These are phyloP conservation scores for Chelonoidis abingdonii DNA, from an alignment of 2,113 vertebrate species.

Conservation along the genomic window DNA sequence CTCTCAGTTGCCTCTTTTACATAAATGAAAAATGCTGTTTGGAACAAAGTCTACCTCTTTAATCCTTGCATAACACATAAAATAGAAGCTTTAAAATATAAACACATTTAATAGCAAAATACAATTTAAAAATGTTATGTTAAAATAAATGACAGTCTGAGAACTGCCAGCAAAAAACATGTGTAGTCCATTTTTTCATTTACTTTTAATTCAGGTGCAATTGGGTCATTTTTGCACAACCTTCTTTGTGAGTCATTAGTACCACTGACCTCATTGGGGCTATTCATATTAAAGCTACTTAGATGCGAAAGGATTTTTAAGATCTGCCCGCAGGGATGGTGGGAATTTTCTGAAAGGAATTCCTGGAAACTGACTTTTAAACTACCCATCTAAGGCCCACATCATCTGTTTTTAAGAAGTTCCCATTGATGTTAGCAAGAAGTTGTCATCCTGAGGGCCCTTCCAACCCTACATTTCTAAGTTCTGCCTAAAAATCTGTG, in stretches of 20 bases:
- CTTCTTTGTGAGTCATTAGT: background rate
- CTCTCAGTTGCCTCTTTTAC: background rate
- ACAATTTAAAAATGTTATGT: conserved; percentile 2
- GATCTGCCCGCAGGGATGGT: background rate
- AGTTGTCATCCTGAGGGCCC: background rate
- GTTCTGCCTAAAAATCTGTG: background rate
- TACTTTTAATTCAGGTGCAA: conserved; percentile 4
- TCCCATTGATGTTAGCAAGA: background rate
- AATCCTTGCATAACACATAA: background rate
- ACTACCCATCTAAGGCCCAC: background rate
- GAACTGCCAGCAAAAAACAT: background rate
- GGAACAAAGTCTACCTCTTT: background rate
- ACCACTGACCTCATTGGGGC: background rate
- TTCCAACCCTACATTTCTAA: background rate
- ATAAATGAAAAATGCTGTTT: background rate
- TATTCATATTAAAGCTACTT: background rate
- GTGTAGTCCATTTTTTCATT: background rate
- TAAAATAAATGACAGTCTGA: background rate
- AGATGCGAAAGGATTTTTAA: background rate
- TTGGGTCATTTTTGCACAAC: conserved; percentile 26
- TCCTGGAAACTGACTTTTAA: background rate
- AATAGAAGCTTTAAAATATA: background rate
- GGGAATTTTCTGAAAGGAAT: background rate
- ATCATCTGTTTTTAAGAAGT: background rate
- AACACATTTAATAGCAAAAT: background rate